Base-by-base conservation (phyloP, 2,113 vertebrate species). In the Triplophysa rosa region DNA sequence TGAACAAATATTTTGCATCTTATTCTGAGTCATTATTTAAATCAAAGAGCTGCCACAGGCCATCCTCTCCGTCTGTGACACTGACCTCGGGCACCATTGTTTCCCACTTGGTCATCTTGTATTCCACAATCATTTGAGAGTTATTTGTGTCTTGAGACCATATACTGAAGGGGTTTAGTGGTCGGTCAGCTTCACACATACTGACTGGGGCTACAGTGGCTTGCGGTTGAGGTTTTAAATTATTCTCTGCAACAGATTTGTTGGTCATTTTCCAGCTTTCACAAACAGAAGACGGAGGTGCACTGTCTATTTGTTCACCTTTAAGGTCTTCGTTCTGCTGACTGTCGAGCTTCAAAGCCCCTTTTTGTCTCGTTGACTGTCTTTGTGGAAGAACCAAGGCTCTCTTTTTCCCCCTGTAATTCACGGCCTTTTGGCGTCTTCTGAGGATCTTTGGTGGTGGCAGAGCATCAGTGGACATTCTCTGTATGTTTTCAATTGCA, bases 11-110 rank as follows among this genome's bases (percentile, higher is more conserved):
- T 73, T 61, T 65, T 17, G 14, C 16, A 2, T 23, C 49, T 83
- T 66, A 88, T 37, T 88, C 87, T 69, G 87, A 88, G 63, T 89
- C 85, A 58, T 64, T 82, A 33, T 70, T 78, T 26, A 88, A 83
- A 52, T 89, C 87, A 87, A 94, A 93, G 74, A 93, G 75, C 49
- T 92, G 87, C 92, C 90, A 93, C 14, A 89, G 33, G 71, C 83
- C 78, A 74, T 67, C 82, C 10, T 59, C 76, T 70, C 77, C 75
- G 47, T 64, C 37, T 59, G 72, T 61, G 19, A 79, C 54, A 56
- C n/a, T 73, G 8, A 37, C 8, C 4, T 61, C 67, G 40, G 67
- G 21, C 17, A 79, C 80, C 17, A 78, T 21, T 10, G 79, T 82
- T 47, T 86, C 83, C 77, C 56, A 84, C 23, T 77, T 80, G 73